Conservation (phyloP, 2,888 invertebrate species). For the Nemotelus nigrinus region DNA sequence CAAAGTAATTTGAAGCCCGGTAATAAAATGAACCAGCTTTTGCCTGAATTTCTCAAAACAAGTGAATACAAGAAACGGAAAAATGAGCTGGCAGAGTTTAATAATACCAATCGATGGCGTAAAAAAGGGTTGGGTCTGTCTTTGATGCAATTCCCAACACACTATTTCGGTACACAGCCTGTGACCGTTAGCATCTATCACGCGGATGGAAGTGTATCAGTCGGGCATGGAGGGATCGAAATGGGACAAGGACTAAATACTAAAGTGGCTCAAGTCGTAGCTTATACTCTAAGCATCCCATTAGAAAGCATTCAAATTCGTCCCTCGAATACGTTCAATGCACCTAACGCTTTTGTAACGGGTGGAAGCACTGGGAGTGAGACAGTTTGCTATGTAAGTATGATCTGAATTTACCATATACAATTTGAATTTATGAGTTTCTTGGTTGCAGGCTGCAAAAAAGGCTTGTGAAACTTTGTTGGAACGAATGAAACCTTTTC, state of each 20-base stretch:
- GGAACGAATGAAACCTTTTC: constrained; percentile 70
- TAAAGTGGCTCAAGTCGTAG: constrained; percentile 79
- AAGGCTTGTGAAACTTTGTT: constrained; percentile 73
- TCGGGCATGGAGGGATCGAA: constrained; percentile 79
- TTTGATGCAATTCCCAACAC: constrained; percentile 74
- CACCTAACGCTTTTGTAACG: constrained; percentile 74
- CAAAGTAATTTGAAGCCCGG: constrained; percentile 66
- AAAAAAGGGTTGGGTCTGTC: constrained; percentile 78
- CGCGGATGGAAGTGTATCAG: constrained; percentile 75
- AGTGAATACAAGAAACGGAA: constrained; percentile 69
- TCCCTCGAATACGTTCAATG: constrained; percentile 71
- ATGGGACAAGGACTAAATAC: constrained; percentile 85
- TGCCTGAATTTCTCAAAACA: constrained; percentile 66
- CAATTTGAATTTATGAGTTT: not conserved
- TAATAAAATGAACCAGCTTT: constrained; percentile 64
- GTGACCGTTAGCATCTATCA: constrained; percentile 75
- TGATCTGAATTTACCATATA: not conserved
- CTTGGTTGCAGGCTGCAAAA: constrained; percentile 65
- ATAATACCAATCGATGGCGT: constrained; percentile 80
- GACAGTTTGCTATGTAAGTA: constrained; percentile 68
- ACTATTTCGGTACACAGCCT: constrained; percentile 67
- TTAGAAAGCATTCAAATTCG: constrained; percentile 74
- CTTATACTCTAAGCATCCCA: constrained; percentile 76
- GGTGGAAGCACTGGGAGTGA: constrained; percentile 81
- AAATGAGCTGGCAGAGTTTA: constrained; percentile 69